A percentile compares a stretch with the other conserved stretches of the same genome.
Conservation (phyloP, 35 echinoderm and acorn worm species). For the Anneissia japonica region DNA sequence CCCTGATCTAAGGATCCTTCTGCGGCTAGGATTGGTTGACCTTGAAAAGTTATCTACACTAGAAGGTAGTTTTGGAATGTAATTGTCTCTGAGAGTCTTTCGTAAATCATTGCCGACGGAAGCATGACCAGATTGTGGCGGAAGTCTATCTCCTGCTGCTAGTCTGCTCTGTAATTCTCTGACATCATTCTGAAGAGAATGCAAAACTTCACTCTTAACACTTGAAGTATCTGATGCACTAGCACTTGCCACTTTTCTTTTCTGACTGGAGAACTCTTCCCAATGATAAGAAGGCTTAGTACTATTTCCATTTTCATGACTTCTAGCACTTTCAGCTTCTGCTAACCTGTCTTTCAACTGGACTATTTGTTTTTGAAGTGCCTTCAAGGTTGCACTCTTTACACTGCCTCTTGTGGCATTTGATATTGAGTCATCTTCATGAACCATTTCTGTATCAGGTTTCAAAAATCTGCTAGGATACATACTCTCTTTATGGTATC, state of each 20-base stretch:
- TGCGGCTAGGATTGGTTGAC: neutral
- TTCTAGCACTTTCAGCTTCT: neutral
- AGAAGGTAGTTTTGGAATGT: slow-evolving; percentile 22
- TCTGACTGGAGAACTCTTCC: neutral
- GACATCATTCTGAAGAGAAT: slow-evolving; percentile 40
- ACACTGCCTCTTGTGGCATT: slow-evolving; percentile 59
- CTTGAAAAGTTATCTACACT: neutral
- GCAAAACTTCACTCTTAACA: slow-evolving; percentile 35
- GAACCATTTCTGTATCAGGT: neutral
- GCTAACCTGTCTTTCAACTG: slow-evolving; percentile 33
- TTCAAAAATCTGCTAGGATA: neutral
- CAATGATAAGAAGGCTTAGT: neutral
- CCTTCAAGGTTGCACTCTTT: slow-evolving; percentile 40
- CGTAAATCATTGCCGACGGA: slow-evolving; percentile 1
- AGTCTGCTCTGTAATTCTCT: slow-evolving; percentile 32
- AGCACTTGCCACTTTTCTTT: neutral
- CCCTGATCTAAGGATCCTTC: neutral
- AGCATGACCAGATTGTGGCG: neutral
- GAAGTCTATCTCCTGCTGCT: neutral
- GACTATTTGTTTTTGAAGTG: slow-evolving; percentile 50
- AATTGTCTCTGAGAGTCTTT: slow-evolving; percentile 35
- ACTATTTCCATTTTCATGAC: neutral
- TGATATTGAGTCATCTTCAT: slow-evolving; percentile 29
- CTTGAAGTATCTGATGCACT: slow-evolving; percentile 13
- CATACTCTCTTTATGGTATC: neutral